Base-by-base conservation (phyloP, 2,797 vertebrate species). In the Fratercula arctica region DNA sequence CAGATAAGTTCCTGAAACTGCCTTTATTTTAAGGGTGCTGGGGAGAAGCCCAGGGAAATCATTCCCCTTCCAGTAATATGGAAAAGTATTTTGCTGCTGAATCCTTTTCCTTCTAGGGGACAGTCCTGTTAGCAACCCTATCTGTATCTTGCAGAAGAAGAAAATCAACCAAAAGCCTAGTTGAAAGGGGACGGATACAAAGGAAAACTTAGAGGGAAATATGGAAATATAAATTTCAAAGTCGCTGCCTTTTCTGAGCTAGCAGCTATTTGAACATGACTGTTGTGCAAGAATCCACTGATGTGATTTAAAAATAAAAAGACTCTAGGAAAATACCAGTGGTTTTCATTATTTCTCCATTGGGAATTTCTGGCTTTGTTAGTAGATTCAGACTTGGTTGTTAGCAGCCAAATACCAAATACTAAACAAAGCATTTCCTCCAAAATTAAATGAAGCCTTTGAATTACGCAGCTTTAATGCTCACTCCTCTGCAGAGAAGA, bases 271-370 rank as follows among this genome's bases (percentile, higher is more conserved):
- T 95, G 86, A 91, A 92, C 73, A 87, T 11, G 51, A 89, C 70
- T 77, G 51, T 84, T 94, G 54, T 79, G 53, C 39, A 91, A 85
- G n/a, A 80, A 92, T 75, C 70, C 57, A 80, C 29, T 85, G 54
- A 72, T 64, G 73, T 91, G 75, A 85, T 67, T 96, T 96, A 95
- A 97, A 97, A 91, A 96, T 95, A 96, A 96, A 96, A 97, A 59
- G 54, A 54, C 50, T 92, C 69, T 75, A 96, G 67, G 76, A 97
- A 96, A 96, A 96, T 91, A 95, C 67, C 57, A 95, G 91, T 94
- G 87, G 78, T 96, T 97, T 96, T 97, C 77, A 96, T 97, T 97
- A 95, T 96, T 97, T 95, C 85, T 95, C 93, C 84, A 72, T 1
- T 74, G 91, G 89, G 90, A 97, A 93, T 97, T 94, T 96, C 89